Evolutionary conservation across 2,113 vertebrate genomes (phyloP), one percentile per base, ranked within the genome.

Genomic region (Campylorhamphus procurvoides): DNA sequence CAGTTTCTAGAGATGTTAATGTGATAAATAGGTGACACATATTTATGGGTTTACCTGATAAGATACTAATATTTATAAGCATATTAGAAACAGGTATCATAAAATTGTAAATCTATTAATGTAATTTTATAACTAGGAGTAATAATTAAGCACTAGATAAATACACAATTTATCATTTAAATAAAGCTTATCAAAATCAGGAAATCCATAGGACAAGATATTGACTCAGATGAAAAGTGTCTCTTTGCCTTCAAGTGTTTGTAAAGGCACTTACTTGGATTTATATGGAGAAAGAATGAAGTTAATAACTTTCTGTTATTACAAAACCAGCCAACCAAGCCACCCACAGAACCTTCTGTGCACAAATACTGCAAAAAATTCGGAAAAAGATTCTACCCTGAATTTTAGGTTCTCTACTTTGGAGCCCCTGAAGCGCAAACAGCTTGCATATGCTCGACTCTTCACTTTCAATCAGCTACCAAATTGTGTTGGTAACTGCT

Each of bases 111-210:
- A 80, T 72, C 40, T 44, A 78, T 68, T 84, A 37, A 84, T 89
- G 19, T 59, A 74, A 84, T 76, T 89, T 52, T 78, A 52, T 55
- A 94, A 86, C n/a, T 28, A 71, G 50, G 42, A 79, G 72, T 62
- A 93, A 87, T 40, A 83, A 88, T 83, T 90, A 69, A 89, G 60
- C 56, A 73, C 47, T 87, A 78, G 52, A 84, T 84, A 84, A 84
- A 84, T 6, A 18, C 13, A 81, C 37, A 52, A 82, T 82, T 67
- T 88, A 60, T 92, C 35, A 69, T 73, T 88, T 81, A 78, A 93
- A 87, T 78, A 89, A 84, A 89, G 62, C 50, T 71, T 69, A 53
- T 17, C 28, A 77, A 80, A 94, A 50, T 33, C 40, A 82, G 60
- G 33, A 91, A 93, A 96, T 71, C 56, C 25, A 6, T 87, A 74